Percentiles rank a stretch among this genome's conserved stretches.
Conservation (phyloP, 2,113 vertebrate species). For the Hemichromis elongatus region DNA sequence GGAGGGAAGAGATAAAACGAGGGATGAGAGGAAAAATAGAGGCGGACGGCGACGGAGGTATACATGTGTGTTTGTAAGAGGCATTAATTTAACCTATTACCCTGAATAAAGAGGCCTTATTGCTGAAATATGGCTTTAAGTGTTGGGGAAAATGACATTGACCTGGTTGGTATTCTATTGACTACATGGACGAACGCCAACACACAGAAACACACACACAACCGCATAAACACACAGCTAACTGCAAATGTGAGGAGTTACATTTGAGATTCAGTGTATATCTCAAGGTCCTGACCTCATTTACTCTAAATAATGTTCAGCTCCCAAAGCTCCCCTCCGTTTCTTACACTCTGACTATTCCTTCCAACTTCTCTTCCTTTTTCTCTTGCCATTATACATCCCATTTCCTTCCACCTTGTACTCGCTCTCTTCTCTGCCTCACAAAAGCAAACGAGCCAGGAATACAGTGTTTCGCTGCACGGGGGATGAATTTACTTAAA, state of each 20-base stretch:
- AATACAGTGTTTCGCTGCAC: neutral
- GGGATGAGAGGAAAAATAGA: neutral
- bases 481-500: constrained; percentile 10
- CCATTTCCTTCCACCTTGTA: neutral
- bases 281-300: constrained; percentile 72
- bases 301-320: constrained; percentile 69
- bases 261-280: constrained; percentile 68
- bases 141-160: constrained; percentile 14
- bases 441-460: constrained; percentile 9
- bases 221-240: neutral
- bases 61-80: neutral
- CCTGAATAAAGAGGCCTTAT: neutral
- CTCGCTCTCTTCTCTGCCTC: neutral
- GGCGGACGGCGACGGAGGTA: neutral
- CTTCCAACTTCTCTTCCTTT: neutral
- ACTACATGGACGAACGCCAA: neutral
- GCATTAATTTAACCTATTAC: neutral
- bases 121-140: constrained; percentile 25
- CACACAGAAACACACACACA: neutral
- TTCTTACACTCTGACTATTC: constrained; percentile 18
- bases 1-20: neutral
- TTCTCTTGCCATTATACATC: neutral
- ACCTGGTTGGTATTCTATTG: constrained; percentile 42
- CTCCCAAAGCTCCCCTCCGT: constrained; percentile 46
- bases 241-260: constrained; percentile 20